Evolutionary conservation across 1,140 invertebrate species (phyloP), one percentile per base, ranked within the genome.

Genomic region (Macrobrachium rosenbergii): DNA sequence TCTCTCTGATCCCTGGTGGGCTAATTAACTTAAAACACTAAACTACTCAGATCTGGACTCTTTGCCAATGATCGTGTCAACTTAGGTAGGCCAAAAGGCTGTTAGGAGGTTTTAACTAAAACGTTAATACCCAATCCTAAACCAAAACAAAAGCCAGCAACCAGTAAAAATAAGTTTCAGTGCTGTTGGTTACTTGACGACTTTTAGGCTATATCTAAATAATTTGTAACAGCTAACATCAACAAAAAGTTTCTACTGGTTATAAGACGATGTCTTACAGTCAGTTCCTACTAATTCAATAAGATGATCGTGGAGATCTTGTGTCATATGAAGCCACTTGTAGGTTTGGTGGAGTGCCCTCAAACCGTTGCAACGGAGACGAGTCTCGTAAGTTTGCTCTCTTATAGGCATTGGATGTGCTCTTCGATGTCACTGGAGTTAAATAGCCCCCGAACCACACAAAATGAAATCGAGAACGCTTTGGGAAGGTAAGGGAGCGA

Each of bases 301-400:
- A 89, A 97, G 93, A 90, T 96, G 96, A 90, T 96, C 95, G 94
- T 97, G 96, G 81, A 97, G 93, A 90, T 95, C 94, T 90, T 96
- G 95, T 75, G 96, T 97, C 92, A 96, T 96, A 92, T 97, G 96
- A 91, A 97, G 92, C 96, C 96, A 97, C 96, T 97, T 97, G 94
- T 95, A 97, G 90, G 96, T 97, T 92, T 97, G 96, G 92, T 97
- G 96, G 92, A 97, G 94, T n/a, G 78, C 28, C 63, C 78, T 79
- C 45, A 87, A 77, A 67, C 85, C 85, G 79, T 87, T 81, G 76
- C 78, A 37, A 59, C 85, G 85, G 67, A 87, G 64, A 43, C 85
- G 79, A 17, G 85, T 87, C 85, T 87, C 85, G 85, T 87, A 81
- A 45, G 72, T 87, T 52, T 28, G 28, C 19, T 87, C 85, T 73